Evolutionary conservation across 2,888 invertebrate species (phyloP), one percentile per base, ranked within the genome.

Genomic region (Bimastos eiseni): DNA sequence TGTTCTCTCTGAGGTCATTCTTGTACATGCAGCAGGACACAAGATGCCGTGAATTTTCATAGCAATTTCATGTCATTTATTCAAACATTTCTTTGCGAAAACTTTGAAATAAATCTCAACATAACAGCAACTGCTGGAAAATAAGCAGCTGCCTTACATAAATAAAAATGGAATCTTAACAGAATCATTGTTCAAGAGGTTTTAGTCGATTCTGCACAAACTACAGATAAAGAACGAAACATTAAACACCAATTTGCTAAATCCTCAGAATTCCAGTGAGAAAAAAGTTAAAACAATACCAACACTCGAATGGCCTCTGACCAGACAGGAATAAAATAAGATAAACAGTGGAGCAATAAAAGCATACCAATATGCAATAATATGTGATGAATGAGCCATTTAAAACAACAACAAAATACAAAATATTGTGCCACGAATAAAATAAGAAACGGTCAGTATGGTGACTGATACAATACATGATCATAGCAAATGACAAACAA

Each of bases 401-500:
- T 70, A 30, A 70, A 70, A 70, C 70, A 70, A n/a, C n/a, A 70
- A 8, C 2, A 70, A 70, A 70, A 70, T n/a, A 70, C 70, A 70
- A 70, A 70, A 70, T 70, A 70, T 70, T 70, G 30, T 13, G 70
- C 70, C 70, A 70, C 4, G 70, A 70, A 70, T n/a, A n/a, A 70
- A 70, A 70, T 70, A 70, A 70, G 70, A 70, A 70, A 70, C 70
- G 30, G 70, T 70, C 70, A 70, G 70, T n/a, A 70, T n/a, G 70
- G 70, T 70, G 70, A 70, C 70, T n/a, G 70, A 70, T n/a, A 70
- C 30, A 70, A n/a, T n/a, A n/a, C n/a, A n/a, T n/a, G 70, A 8
- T 17, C 30, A 70, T n/a, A 70, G 70, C 70, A 70, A n/a, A n/a
- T 70, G 70, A 70, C 70, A 70, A 70, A 70, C n/a, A n/a, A 21